Evolutionary conservation across 2,113 vertebrate species (phyloP).

Genomic region (Zosterops hypoxanthus): DNA sequence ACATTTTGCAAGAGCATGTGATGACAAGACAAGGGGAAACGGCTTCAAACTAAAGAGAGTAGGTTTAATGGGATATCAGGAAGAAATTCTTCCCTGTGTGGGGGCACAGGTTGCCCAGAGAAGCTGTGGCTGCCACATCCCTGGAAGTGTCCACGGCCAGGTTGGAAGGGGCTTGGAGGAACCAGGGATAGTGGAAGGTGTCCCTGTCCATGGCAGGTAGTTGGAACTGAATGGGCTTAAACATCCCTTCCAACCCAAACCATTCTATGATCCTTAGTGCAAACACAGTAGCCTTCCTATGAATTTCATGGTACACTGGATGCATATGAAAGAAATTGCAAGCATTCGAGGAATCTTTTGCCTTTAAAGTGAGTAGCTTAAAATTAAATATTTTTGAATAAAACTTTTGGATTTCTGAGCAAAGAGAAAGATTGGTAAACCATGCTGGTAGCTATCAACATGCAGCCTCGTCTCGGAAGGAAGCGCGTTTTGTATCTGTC

Average conservation of each 20-base stretch:
- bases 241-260: neutral
- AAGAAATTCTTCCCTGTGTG: neutral
- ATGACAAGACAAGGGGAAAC: neutral
- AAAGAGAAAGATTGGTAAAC: neutral
- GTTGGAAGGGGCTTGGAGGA: fast-evolving
- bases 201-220: neutral
- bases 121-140: neutral
- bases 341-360: neutral
- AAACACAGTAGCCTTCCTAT: fast-evolving
- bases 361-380: neutral
- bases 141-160: neutral
- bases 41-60: neutral
- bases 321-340: neutral
- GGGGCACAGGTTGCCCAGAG: fast-evolving
- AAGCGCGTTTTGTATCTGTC: neutral
- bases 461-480: fast-evolving
- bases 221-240: neutral
- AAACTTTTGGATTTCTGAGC: neutral
- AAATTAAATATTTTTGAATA: neutral
- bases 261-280: neutral
- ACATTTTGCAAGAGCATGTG: neutral
- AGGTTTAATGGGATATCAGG: neutral
- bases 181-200: fast-evolving
- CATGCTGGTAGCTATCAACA: neutral
- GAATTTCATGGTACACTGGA: neutral